phyloP scores from a whole-genome alignment of 2,113 vertebrate genomes.

The Burhinus oedicnemus region DNA sequence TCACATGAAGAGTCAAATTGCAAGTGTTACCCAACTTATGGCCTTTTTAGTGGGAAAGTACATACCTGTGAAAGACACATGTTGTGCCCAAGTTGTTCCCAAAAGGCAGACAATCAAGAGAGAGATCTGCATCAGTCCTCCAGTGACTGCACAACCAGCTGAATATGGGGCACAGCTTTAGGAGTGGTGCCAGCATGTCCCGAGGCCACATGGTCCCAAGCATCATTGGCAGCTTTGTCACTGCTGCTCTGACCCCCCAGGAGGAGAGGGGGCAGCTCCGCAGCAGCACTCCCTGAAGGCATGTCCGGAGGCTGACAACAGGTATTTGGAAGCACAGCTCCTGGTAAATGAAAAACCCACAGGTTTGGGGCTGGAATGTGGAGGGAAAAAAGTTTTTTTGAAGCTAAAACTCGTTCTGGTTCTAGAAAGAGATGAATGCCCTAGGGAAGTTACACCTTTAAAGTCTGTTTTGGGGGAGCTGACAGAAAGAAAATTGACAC shows the following conservation, averaged over 20 bases:
- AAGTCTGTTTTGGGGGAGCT: background rate
- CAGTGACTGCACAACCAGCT: background rate
- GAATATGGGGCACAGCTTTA: background rate
- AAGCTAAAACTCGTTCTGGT: background rate
- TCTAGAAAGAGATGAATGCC: background rate
- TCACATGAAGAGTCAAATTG: background rate
- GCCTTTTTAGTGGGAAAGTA: background rate
- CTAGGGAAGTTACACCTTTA: background rate
- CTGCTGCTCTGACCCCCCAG: background rate
- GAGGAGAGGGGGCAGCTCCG: background rate
- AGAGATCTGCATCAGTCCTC: background rate
- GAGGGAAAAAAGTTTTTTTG: background rate
- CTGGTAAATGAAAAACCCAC: background rate
- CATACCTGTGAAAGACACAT: background rate
- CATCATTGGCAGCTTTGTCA: background rate
- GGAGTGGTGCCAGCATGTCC: background rate
- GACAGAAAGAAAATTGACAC: background rate
- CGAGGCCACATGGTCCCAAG: rapidly evolving
- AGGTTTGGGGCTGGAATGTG: background rate
- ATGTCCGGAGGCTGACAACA: background rate
- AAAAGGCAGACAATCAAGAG: background rate
- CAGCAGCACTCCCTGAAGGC: background rate
- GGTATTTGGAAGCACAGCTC: background rate
- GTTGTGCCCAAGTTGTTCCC: background rate
- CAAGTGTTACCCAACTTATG: background rate